These are phyloP conservation scores for Hermaeophaga mercurialis DNA, from an alignment of 2,888 invertebrate genomes.

Conservation along the genomic window DNA sequence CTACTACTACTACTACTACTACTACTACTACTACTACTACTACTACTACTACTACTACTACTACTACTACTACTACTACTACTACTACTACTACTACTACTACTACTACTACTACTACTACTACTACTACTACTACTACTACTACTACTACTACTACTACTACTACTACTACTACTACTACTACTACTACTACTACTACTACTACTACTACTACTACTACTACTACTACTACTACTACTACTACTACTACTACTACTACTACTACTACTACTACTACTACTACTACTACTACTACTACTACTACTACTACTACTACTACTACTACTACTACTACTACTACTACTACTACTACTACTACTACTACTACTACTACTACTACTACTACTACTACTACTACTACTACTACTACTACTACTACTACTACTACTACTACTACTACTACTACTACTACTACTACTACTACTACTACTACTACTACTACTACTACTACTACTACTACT, in stretches of 20 bases:
- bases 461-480: slow-evolving; percentile 16
- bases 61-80: slow-evolving; percentile 13
- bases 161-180: slow-evolving; percentile 8
- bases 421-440: slow-evolving; percentile 16
- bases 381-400: slow-evolving; percentile 16
- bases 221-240: slow-evolving; percentile 8
- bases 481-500: slow-evolving; percentile 16
- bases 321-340: slow-evolving; percentile 8
- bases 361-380: slow-evolving; percentile 1
- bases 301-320: slow-evolving; percentile 8
- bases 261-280: slow-evolving; percentile 8
- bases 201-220: slow-evolving; percentile 8
- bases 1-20: slow-evolving; percentile 16
- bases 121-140: slow-evolving; percentile 8
- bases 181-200: slow-evolving; percentile 8
- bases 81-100: slow-evolving; percentile 8
- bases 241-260: slow-evolving; percentile 8
- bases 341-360: slow-evolving; percentile 3
- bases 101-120: slow-evolving; percentile 8
- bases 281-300: slow-evolving; percentile 8
- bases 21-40: slow-evolving; percentile 16
- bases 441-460: slow-evolving; percentile 16
- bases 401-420: slow-evolving; percentile 16
- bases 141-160: slow-evolving; percentile 4
- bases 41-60: slow-evolving; percentile 16